phyloP scores from a whole-genome alignment of 1,140 invertebrate genomes.

The Holcopasites calliopsidis region DNA sequence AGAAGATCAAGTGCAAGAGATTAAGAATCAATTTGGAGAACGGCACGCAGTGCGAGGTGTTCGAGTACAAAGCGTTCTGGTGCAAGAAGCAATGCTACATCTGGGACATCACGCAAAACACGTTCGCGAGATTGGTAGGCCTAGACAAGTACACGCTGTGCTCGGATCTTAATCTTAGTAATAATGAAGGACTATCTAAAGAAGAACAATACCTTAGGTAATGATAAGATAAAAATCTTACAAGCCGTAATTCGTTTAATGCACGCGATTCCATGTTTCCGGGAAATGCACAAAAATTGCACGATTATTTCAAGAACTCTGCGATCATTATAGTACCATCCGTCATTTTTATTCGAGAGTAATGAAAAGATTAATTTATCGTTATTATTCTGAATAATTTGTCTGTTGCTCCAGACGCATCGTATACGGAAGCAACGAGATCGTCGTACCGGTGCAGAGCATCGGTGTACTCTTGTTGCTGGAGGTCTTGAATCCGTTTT shows the following conservation, averaged over 20 bases:
- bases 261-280: background rate
- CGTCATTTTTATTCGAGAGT: too few species aligned
- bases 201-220: slow-evolving; percentile 79
- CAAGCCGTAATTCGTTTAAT: background rate
- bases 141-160: slow-evolving; percentile 83
- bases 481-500: slow-evolving; percentile 96
- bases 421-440: slow-evolving; percentile 90
- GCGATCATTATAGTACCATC: too few species aligned
- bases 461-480: slow-evolving; percentile 86
- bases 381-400: too few species aligned
- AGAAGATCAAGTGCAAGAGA: slow-evolving; percentile 64
- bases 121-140: slow-evolving; percentile 84
- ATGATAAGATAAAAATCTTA: slow-evolving; percentile 1
- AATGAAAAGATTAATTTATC: too few species aligned
- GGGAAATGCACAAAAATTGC: background rate
- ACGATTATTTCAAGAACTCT: background rate
- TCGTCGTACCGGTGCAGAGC: slow-evolving; percentile 87
- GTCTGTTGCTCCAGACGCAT: slow-evolving; percentile 80
- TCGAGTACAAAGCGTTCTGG: slow-evolving; percentile 80
- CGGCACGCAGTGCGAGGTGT: slow-evolving; percentile 71
- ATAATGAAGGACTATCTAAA: slow-evolving; percentile 80
- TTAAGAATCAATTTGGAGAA: slow-evolving; percentile 76
- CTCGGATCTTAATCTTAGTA: slow-evolving; percentile 80
- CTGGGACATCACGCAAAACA: slow-evolving; percentile 82
- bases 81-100: slow-evolving; percentile 86